Base-by-base conservation (phyloP, 2,888 invertebrate species). In the Coremacera marginata region DNA sequence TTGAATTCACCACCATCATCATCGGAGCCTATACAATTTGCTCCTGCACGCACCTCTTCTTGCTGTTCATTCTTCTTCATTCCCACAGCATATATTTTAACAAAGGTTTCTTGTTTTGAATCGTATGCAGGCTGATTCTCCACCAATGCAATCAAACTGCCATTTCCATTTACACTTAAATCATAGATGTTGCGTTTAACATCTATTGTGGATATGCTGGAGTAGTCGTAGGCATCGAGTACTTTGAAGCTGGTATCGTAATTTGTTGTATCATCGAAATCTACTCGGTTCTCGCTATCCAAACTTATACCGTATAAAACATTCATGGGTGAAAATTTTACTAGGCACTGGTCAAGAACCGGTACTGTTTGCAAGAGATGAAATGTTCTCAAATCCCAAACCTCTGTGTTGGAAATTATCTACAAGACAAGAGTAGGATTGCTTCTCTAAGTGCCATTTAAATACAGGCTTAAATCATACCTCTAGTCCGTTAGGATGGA, bases 351-450 rank as follows among this genome's bases (percentile, higher is more conserved):
- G 87, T 98, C 97, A 80, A 99, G 91, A 0, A 95, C 94, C 0
- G 98, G 96, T 71, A 99, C 98, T 0, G 98, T 98, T 87, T 97
- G 94, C 51, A 99, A 90, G 60, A 99, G 90, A 86, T 98, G 96
- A 89, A 97, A 98, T 60, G 98, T 98, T 82, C 99, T 91, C 34
- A 99, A 89, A 88, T 99, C 99, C 99, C 99, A 99, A 74, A 99
- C 97, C 92, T 99, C 98, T 0, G 98, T 97, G 88, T 99, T 99
- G 75, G 98, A 97, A 85, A 99, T 96, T 57, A 98, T 93, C 93
- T 94, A 88, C 0, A 88, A 87, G 57, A 62, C 5, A 37, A 19
- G 16, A 25, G 14, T 14, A 44, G 44, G 3, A 55, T 27, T 27
- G 22, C 1, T 22, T 11, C 16, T 52, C 55, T 55, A 63, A 51